Conservation (phyloP, 2,113 vertebrate genomes). For the Naja naja region DNA sequence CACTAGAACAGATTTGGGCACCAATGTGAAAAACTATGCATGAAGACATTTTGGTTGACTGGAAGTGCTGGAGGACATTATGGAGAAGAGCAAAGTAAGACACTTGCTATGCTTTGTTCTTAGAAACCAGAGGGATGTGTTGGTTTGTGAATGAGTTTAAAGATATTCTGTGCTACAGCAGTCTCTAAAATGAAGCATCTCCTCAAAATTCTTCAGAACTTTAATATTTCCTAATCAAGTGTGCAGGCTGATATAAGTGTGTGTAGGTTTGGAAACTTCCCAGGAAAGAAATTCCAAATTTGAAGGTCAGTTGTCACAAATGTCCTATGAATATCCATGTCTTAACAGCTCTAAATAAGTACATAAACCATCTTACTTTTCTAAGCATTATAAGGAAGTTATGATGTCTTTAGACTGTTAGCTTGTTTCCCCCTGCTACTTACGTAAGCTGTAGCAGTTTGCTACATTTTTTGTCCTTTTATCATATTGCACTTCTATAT, state of each 20-base stretch:
- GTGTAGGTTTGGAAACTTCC: not conserved
- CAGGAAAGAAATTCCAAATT: not conserved
- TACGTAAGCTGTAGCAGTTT: not conserved
- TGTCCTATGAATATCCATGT: not conserved
- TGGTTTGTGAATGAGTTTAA: not conserved
- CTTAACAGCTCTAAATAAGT: not conserved
- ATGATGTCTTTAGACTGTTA: not conserved
- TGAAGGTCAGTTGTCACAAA: not conserved
- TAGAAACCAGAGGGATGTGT: not conserved
- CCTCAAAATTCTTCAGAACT: not conserved
- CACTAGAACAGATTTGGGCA: not conserved
- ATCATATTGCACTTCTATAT: not conserved
- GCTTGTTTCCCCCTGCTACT: not conserved
- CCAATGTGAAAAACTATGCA: not conserved
- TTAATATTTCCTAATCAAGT: not conserved
- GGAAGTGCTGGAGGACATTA: not conserved
- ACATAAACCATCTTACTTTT: not conserved
- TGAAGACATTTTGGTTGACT: not conserved
- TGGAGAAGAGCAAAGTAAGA: not conserved
- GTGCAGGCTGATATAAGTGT: not conserved
- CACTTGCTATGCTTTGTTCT: not conserved
- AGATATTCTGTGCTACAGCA: not conserved
- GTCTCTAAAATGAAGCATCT: not conserved
- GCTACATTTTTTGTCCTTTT: not conserved
- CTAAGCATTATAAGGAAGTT: not conserved